A percentile compares a stretch with the other conserved stretches of the same genome.
These are phyloP conservation scores for Gobio occitaniae DNA, from an alignment of 2,797 vertebrate genomes.

Conservation along the genomic window DNA sequence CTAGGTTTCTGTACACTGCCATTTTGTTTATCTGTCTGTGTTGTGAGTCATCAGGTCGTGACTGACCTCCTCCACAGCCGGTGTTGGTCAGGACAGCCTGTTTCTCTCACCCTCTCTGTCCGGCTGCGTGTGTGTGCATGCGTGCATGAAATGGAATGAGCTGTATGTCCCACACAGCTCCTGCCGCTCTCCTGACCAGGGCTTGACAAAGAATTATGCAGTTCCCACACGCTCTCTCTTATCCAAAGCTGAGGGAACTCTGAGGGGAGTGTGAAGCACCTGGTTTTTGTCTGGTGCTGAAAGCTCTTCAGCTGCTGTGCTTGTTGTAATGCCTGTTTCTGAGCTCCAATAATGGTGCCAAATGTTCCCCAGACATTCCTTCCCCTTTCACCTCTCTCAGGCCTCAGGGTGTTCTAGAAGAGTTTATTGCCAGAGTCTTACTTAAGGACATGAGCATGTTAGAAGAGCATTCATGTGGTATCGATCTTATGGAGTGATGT, in stretches of 20 bases:
- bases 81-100: conserved; percentile 59
- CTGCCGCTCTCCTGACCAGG: conserved; percentile 14
- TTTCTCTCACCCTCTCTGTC: conserved; percentile 48
- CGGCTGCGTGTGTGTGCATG: conserved; percentile 40
- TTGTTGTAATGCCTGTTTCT: conserved; percentile 57
- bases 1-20: conserved; percentile 29
- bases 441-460: conserved; percentile 5
- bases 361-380: conserved; percentile 46
- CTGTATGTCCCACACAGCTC: conserved; percentile 74
- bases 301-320: conserved; percentile 72
- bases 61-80: conserved; percentile 60
- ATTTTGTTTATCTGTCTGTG: conserved; percentile 51
- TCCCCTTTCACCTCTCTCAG: conserved; percentile 51
- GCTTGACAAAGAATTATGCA: conserved; percentile 6
- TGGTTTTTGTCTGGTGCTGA: conserved; percentile 71
- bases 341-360: conserved; percentile 65
- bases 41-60: conserved; percentile 64
- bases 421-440: conserved; percentile 26
- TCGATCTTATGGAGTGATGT: neutral
- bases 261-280: conserved; percentile 71
- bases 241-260: conserved; percentile 47
- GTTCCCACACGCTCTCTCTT: neutral
- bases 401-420: conserved; percentile 35
- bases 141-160: conserved; percentile 75
- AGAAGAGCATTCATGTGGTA: neutral